Percentiles rank a stretch among this genome's conserved stretches.
Evolutionary conservation across 2,113 vertebrate species (phyloP).

Genomic region (Progne subis): DNA sequence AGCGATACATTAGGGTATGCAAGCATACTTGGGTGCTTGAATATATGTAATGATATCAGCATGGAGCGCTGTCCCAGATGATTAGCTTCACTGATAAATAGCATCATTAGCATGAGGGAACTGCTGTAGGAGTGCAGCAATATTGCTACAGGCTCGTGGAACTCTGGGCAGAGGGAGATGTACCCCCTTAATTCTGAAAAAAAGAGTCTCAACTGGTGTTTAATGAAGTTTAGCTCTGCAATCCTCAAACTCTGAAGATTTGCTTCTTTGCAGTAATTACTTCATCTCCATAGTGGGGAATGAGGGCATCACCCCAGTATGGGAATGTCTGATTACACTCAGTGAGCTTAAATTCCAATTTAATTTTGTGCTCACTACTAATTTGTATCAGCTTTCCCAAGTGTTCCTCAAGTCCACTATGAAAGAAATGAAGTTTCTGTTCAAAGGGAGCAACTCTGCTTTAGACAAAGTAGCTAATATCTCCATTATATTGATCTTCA

Average conservation of each 20-base stretch:
- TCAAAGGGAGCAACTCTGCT: neutral
- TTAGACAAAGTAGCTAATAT: neutral
- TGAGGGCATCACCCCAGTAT: slow-evolving; percentile 11
- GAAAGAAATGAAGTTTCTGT: neutral
- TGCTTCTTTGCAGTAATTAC: slow-evolving; percentile 1
- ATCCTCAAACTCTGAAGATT: neutral
- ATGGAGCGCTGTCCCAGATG: neutral
- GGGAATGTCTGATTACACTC: neutral
- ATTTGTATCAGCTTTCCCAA: slow-evolving; percentile 3
- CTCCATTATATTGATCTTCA: neutral
- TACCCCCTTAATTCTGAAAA: neutral
- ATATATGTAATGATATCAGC: neutral
- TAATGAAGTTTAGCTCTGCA: slow-evolving; percentile 8
- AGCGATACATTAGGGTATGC: neutral
- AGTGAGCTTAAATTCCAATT: neutral
- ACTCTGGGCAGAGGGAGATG: neutral
- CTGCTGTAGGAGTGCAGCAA: neutral
- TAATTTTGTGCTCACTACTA: neutral
- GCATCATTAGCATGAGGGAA: neutral
- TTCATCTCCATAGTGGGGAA: slow-evolving; percentile 10
- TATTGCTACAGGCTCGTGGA: neutral
- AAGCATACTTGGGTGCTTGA: neutral
- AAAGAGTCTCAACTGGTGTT: neutral
- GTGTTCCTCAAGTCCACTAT: neutral
- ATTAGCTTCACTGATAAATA: neutral